Conservation (phyloP, 2,113 vertebrate species). For the Corvus hawaiiensis region DNA sequence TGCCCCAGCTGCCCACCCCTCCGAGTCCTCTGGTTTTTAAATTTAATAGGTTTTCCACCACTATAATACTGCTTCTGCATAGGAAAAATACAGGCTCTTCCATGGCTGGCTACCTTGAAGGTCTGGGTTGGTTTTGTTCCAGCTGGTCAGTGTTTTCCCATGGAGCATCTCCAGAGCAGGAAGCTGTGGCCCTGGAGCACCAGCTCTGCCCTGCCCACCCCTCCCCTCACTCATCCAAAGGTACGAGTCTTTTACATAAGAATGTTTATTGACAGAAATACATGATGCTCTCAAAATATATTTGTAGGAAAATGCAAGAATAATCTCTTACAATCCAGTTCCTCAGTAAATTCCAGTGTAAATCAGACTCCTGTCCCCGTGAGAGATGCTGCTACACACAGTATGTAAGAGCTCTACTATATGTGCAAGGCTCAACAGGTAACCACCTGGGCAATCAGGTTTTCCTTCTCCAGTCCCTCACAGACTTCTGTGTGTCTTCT, state of each 20-base stretch:
- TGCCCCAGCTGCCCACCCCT: not conserved
- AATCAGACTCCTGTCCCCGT: constrained; percentile 78
- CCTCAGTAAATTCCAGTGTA: constrained; percentile 79
- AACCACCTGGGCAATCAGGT: not conserved
- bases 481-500: not conserved
- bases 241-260: constrained; percentile 40
- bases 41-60: not conserved
- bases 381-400: constrained; percentile 41
- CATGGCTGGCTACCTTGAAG: not conserved
- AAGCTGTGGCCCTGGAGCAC: not conserved
- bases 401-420: constrained; percentile 6
- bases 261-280: constrained; percentile 75
- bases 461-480: not conserved
- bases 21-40: not conserved
- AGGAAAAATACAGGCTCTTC: not conserved
- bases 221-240: not conserved
- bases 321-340: constrained; percentile 77
- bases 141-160: not conserved
- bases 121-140: not conserved
- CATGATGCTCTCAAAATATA: constrained; percentile 79
- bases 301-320: constrained; percentile 79
- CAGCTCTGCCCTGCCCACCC: not conserved
- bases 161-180: not conserved
- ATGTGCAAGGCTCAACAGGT: not conserved
- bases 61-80: not conserved